These are phyloP conservation scores for Ellobium chinense DNA, from an alignment of 2,888 invertebrate species.

Conservation along the genomic window DNA sequence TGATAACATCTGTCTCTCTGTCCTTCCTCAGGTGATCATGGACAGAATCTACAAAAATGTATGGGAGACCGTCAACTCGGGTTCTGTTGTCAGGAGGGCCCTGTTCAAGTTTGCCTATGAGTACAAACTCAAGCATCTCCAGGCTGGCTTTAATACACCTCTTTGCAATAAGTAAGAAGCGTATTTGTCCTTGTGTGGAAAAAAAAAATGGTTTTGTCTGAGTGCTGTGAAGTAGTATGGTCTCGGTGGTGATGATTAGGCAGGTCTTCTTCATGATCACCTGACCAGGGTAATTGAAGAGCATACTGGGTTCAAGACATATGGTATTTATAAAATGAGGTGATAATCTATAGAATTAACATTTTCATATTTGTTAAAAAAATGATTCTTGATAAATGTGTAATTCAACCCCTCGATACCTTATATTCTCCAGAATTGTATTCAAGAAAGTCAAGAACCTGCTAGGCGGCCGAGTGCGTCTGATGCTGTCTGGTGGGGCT, in stretches of 20 bases:
- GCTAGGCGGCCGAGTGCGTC: constrained; percentile 90
- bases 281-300: too few relatives aligned
- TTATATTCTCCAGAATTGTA: constrained; percentile 80
- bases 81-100: constrained; percentile 88
- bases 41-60: constrained; percentile 98
- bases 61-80: constrained; percentile 91
- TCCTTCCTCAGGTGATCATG: constrained; percentile 88
- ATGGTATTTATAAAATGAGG: too few relatives aligned
- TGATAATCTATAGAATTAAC: too few relatives aligned
- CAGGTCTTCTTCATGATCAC: too few relatives aligned
- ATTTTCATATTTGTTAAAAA: too few relatives aligned
- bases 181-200: too few relatives aligned
- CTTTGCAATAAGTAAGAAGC: constrained; percentile 80
- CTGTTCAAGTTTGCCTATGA: constrained; percentile 96
- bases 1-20: neutral
- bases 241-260: too few relatives aligned
- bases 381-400: too few relatives aligned
- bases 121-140: constrained; percentile 93
- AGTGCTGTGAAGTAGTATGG: too few relatives aligned
- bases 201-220: too few relatives aligned
- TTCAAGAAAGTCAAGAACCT: constrained; percentile 85
- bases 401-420: too few relatives aligned
- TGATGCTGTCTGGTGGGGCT: constrained; percentile 96
- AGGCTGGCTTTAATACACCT: constrained; percentile 81
- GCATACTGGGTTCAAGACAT: too few relatives aligned